These are phyloP conservation scores for Agonopterix subpropinquella DNA, from an alignment of 2,888 invertebrate genomes.

Conservation along the genomic window DNA sequence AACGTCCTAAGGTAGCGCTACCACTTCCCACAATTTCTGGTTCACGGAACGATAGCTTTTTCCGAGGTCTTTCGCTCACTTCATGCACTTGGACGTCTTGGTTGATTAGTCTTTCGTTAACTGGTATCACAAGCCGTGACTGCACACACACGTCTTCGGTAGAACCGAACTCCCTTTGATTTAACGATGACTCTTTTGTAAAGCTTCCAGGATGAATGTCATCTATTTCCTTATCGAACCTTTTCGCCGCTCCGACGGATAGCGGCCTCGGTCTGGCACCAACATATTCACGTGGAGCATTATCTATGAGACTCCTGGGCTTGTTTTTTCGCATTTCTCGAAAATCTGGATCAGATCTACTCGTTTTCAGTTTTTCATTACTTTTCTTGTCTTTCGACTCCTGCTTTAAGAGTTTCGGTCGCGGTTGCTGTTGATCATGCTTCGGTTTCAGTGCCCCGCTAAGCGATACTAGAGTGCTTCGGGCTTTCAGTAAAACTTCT, in stretches of 20 bases:
- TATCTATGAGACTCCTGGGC: conserved; percentile 51
- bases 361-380: conserved; percentile 50
- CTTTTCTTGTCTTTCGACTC: conserved; percentile 63
- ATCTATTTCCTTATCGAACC: conserved; percentile 44
- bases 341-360: conserved; percentile 61
- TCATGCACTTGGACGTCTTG: conserved; percentile 47
- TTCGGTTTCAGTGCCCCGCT: conserved; percentile 65
- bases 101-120: conserved; percentile 50
- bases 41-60: conserved; percentile 91
- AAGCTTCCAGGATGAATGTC: conserved; percentile 35
- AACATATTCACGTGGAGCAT: conserved; percentile 30
- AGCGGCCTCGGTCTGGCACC: conserved; percentile 46
- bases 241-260: conserved; percentile 55
- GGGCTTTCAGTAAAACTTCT: conserved; percentile 62
- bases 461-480: conserved; percentile 61
- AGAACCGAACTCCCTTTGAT: conserved; percentile 46
- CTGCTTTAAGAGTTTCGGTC: conserved; percentile 46
- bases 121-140: conserved; percentile 57
- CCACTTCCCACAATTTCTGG: conserved; percentile 80
- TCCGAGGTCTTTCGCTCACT: conserved; percentile 79
- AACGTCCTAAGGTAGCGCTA: conserved; percentile 49
- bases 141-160: conserved; percentile 58
- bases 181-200: conserved; percentile 26
- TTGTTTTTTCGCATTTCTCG: conserved; percentile 45
- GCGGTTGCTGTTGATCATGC: conserved; percentile 37